A percentile compares a stretch with the other conserved stretches of the same genome.
These are phyloP conservation scores for Papilio demoleus DNA, from an alignment of 2,888 invertebrate genomes.

Conservation along the genomic window DNA sequence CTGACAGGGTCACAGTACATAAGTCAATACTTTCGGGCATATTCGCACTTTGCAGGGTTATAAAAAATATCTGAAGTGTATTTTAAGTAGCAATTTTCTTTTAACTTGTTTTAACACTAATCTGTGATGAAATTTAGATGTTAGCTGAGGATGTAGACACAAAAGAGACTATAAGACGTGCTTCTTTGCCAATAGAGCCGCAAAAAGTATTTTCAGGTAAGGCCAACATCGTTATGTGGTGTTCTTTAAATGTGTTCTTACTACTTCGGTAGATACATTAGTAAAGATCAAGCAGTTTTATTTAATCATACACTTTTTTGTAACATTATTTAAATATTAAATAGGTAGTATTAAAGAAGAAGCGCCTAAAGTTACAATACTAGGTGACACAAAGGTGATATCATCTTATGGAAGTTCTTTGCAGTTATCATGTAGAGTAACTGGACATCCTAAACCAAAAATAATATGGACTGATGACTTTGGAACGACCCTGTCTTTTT, in stretches of 20 bases:
- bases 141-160: constrained; percentile 8
- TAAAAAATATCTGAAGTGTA: too few species aligned
- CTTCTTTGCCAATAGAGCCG: background rate
- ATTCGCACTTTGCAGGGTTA: too few species aligned
- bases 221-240: too few species aligned
- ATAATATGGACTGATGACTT: constrained; percentile 38
- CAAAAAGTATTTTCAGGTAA: background rate
- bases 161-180: constrained; percentile 1
- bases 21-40: too few species aligned
- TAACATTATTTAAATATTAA: background rate
- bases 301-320: too few species aligned
- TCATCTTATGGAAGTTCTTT: constrained; percentile 11
- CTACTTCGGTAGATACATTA: too few species aligned
- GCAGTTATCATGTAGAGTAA: constrained; percentile 39
- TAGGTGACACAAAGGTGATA: background rate
- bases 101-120: background rate
- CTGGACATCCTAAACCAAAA: constrained; percentile 34
- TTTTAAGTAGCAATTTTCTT: background rate
- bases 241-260: too few species aligned
- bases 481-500: constrained; percentile 3
- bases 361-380: constrained; percentile 13
- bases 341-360: background rate
- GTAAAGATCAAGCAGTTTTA: too few species aligned
- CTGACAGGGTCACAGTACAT: too few species aligned
- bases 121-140: background rate